Conservation (phyloP, 2,113 vertebrate genomes). For the Cinclus cinclus region DNA sequence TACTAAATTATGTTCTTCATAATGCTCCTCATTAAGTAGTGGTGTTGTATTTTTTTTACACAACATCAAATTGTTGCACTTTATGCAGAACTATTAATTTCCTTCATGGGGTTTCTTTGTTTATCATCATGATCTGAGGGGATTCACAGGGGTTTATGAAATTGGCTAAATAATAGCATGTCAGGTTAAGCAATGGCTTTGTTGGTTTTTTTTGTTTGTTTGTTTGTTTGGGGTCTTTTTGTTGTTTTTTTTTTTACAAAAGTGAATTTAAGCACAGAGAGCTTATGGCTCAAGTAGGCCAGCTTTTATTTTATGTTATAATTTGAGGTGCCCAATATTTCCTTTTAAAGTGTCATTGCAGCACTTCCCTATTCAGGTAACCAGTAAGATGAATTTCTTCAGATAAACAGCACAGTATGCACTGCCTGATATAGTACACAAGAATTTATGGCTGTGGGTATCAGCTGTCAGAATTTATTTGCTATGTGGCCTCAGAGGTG, state of each 20-base stretch:
- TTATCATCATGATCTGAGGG: not conserved
- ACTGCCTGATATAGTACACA: accelerated
- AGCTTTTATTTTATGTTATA: not conserved
- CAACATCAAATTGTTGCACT: not conserved
- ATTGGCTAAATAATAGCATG: not conserved
- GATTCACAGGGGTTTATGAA: not conserved
- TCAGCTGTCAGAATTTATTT: not conserved
- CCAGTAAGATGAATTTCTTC: not conserved
- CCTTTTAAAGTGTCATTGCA: not conserved
- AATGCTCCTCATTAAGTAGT: constrained; percentile 8
- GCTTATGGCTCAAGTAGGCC: not conserved
- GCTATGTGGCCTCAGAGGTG: not conserved
- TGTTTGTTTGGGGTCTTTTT: too few relatives aligned
- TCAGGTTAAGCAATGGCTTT: not conserved
- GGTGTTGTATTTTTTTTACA: not conserved
- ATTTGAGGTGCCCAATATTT: not conserved
- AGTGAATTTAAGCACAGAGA: not conserved
- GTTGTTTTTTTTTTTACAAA: not conserved
- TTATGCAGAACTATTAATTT: constrained; percentile 9
- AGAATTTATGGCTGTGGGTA: not conserved
- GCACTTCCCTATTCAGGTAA: not conserved
- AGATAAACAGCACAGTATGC: too few relatives aligned
- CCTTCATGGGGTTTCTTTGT: not conserved
- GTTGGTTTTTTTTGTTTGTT: too few relatives aligned
- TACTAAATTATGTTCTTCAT: not conserved